Conservation (phyloP, 1,140 invertebrate genomes). For the Formica exsecta region DNA sequence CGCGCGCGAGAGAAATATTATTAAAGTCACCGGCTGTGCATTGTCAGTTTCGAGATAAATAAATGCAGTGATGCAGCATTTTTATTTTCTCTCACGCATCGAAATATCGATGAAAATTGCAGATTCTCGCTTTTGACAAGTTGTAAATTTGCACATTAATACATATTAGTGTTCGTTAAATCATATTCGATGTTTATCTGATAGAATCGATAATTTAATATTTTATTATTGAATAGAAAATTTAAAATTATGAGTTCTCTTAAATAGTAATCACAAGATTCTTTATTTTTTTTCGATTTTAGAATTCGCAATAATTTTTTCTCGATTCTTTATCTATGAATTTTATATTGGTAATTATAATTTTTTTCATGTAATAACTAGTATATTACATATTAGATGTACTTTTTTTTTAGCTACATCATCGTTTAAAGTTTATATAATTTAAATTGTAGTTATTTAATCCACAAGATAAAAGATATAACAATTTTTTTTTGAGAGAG, state of each 20-base stretch:
- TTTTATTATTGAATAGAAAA: neutral
- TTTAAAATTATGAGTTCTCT: conserved; percentile 17
- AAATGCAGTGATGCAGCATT: neutral
- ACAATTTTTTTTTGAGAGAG: neutral
- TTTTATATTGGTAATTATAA: neutral
- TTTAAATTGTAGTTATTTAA: neutral
- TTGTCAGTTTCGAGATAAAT: neutral
- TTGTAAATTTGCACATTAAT: neutral
- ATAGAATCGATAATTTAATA: conserved; percentile 10
- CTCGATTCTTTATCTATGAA: neutral
- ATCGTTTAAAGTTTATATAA: neutral
- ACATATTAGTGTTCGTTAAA: neutral
- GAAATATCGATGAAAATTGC: neutral
- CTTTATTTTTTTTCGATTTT: neutral
- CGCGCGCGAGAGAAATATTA: conserved; percentile 18
- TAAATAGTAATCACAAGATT: neutral
- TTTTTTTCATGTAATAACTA: neutral
- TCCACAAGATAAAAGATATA: neutral
- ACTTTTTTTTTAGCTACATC: neutral
- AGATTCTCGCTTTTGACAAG: neutral
- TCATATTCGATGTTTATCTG: conserved; percentile 9
- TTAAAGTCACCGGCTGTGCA: conserved; percentile 9
- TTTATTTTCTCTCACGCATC: conserved; percentile 7
- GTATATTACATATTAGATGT: neutral
- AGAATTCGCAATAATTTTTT: neutral